A percentile compares a stretch with the other conserved stretches of the same genome.
Conservation (phyloP, 2,113 vertebrate species). For the Globicephala melas region DNA sequence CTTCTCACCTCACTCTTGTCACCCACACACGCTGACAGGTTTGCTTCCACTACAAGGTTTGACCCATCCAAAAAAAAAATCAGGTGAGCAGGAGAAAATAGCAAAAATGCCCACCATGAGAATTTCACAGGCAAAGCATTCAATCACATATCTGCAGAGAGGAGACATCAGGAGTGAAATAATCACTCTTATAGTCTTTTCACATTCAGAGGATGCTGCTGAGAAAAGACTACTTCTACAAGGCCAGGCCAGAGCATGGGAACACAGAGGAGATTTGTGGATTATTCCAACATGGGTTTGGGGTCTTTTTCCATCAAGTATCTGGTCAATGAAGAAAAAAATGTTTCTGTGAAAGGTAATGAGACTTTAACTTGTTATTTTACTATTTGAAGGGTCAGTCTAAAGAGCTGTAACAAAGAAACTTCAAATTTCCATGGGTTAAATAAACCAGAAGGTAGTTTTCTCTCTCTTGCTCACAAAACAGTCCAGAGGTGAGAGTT, state of each 20-base stretch:
- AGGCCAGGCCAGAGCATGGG: not conserved
- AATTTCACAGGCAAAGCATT: not conserved
- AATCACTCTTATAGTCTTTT: not conserved
- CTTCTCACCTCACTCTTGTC: constrained; percentile 28
- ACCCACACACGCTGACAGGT: not conserved
- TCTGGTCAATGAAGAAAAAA: not conserved
- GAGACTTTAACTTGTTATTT: not conserved
- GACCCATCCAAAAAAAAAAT: not conserved
- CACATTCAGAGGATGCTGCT: not conserved
- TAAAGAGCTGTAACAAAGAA: not conserved
- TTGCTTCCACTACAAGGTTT: not conserved
- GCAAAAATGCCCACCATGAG: not conserved
- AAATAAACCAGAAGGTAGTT: not conserved
- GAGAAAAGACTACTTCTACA: not conserved
- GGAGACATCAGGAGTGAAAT: not conserved
- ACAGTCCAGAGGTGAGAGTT: not conserved
- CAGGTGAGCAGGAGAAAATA: not conserved
- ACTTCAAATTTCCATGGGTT: not conserved
- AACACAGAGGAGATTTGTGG: not conserved
- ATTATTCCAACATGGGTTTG: not conserved
- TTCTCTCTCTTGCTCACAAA: not conserved
- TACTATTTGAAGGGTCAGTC: not conserved
- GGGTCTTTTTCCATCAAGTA: not conserved
- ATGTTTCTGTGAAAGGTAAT: not conserved
- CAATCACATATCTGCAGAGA: not conserved